Evolutionary conservation across 2,113 vertebrate genomes (phyloP), one percentile per base, ranked within the genome.

Genomic region (Nettapus auritus): DNA sequence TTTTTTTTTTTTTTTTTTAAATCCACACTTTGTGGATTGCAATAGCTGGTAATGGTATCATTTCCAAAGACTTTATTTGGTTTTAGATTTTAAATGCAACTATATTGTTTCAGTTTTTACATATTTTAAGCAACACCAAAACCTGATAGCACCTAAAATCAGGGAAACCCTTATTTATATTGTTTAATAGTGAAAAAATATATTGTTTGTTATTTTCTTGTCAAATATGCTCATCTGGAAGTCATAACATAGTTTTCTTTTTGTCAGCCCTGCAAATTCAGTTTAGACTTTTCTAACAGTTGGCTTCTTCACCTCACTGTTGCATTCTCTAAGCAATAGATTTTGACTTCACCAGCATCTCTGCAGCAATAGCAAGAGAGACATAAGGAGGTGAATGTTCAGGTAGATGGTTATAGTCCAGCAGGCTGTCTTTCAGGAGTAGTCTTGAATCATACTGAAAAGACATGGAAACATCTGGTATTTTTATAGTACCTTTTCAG

Each of bases 171-270:
- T 50, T 50, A 50, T 23, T 50, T 50, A 50, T 50, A 25, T 50
- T 25, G 48, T 50, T 50, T 50, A 50, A 23, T 23, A 50, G 11
- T 50, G 22, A 50, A 50, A 50, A 15, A 34, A 36, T 57, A 17
- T 77, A n/a, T 83, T 86, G 31, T 79, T 86, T 81, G n/a, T 80
- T 89, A 28, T 79, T 86, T 94, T 34, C 31, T 68, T 85, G 62
- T 68, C 62, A 68, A 16, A 66, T 69, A 29, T 4, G 9, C 25
- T 93, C 23, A 53, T 8, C 23, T 89, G 75, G 48, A 75, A 59
- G 69, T 67, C 29, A 21, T 22, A 60, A 80, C 33, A 36, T 59
- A 48, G 26, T 84, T 56, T 82, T 82, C 31, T 86, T 8, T 81
- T 92, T 95, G 66, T 79, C 78, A 87, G 42, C 38, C 17, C 34